Evolutionary conservation across 2,888 invertebrate genomes (phyloP), one percentile per base, ranked within the genome.

Genomic region (Polietes domitor): DNA sequence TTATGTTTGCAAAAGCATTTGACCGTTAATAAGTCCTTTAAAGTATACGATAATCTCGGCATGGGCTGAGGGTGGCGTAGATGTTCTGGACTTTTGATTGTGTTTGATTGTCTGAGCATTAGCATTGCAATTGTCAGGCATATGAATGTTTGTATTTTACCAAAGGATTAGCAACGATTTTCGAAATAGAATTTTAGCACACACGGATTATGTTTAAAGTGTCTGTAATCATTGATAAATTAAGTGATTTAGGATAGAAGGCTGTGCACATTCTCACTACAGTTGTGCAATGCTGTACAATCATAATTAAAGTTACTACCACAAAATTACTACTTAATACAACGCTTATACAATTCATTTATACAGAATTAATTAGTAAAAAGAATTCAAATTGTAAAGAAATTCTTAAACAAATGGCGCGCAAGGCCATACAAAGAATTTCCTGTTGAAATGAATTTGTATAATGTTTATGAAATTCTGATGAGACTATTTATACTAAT

Each of bases 11-110:
- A 74, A 73, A 84, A 84, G 78, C 84, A 84, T 76, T 84, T 81
- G 70, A 81, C 78, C 81, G 78, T 84, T 81, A 84, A 81, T 81
- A 84, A 84, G 78, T 81, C 78, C 73, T 79, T 79, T 73, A 76
- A 76, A 81, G 71, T 47, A 76, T 84, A 84, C 71, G 47, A 76
- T 81, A 84, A 84, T 84, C 84, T 78, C 21, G 58, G 68, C 73
- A 77, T 77, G 77, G 77, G 77, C 70, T 83, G 83, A 58, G 58
- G 58, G 15, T 26, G 58, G 15, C 12, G 71, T 43, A 70, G 77
- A 47, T 73, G 21, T 70, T 7, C 17, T 17, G 26, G 53, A 80
- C 65, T 74, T 77, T 63, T 77, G 53, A 26, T 70, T 74, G 32
- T 63, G 47, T 74, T 83, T 77, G 77, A 65, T 80, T 80, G 80